Evolutionary conservation across 2,113 vertebrate species (phyloP).

Genomic region (Ctenodactylus gundi): DNA sequence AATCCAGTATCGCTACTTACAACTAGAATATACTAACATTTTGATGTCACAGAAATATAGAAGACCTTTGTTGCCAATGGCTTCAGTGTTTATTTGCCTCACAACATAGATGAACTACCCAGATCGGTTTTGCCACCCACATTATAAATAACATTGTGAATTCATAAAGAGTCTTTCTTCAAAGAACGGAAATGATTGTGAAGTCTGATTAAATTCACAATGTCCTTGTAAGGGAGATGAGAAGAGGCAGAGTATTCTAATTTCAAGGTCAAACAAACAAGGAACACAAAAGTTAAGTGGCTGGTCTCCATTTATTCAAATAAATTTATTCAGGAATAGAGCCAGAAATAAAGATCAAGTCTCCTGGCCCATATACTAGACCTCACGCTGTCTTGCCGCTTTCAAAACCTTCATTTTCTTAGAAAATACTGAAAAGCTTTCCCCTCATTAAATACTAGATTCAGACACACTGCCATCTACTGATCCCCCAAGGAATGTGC

Average conservation of each 20-base stretch:
- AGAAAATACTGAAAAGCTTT: conserved; percentile 31
- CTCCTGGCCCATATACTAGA: conserved; percentile 19
- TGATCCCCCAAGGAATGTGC: background rate
- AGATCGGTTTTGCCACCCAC: conserved; percentile 49
- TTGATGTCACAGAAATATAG: conserved; percentile 43
- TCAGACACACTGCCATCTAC: conserved; percentile 77
- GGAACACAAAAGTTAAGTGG: conserved; percentile 68
- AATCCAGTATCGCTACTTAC: conserved; percentile 32
- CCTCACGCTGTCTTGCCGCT: conserved; percentile 46
- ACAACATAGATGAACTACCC: conserved; percentile 33
- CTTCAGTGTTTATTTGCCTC: conserved; percentile 63
- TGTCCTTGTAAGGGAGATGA: conserved; percentile 37
- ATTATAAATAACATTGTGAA: conserved; percentile 58
- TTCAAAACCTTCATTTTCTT: conserved; percentile 59
- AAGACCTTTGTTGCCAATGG: conserved; percentile 35
- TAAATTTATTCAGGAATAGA: conserved; percentile 65
- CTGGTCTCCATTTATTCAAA: conserved; percentile 62
- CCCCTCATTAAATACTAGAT: background rate
- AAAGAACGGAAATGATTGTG: conserved; percentile 51
- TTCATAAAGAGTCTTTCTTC: conserved; percentile 69
- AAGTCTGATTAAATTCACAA: conserved; percentile 51
- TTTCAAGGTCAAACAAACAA: conserved; percentile 63
- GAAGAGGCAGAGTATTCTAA: conserved; percentile 51
- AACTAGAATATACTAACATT: conserved; percentile 36
- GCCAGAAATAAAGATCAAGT: conserved; percentile 67